Conservation (phyloP, 2,113 vertebrate genomes). For the Lasiurus cinereus region DNA sequence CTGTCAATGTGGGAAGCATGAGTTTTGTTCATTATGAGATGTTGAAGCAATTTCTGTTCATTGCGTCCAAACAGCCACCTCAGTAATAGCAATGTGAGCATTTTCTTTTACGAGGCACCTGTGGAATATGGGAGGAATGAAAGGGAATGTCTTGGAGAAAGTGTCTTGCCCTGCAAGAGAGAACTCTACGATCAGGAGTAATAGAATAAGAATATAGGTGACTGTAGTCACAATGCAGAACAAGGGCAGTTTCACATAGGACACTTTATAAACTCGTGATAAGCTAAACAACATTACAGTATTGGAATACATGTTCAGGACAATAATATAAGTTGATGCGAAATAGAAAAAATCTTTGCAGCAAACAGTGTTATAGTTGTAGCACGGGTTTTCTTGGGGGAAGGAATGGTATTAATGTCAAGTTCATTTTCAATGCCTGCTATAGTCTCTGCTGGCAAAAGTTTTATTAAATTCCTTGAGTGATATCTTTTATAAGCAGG, state of each 20-base stretch:
- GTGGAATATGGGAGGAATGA: background rate
- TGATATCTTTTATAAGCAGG: background rate
- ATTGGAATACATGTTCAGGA: background rate
- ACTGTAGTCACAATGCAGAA: background rate
- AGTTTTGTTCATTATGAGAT: background rate
- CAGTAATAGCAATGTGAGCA: background rate
- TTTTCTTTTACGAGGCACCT: background rate
- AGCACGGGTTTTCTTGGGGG: background rate
- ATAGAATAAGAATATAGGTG: background rate
- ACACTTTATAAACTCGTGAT: background rate
- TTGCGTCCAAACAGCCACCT: background rate
- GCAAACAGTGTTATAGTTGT: background rate
- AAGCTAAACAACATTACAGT: background rate
- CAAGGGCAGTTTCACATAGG: background rate
- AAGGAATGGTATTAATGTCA: background rate
- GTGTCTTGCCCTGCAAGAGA: background rate
- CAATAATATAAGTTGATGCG: background rate
- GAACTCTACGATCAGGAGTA: background rate
- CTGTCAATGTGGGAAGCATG: background rate
- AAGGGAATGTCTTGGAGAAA: background rate
- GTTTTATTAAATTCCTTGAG: background rate
- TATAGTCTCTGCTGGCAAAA: background rate
- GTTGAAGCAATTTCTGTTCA: background rate
- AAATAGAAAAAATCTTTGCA: background rate
- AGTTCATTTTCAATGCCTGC: background rate